These are phyloP conservation scores for Cliona cf. orientalis DNA, from an alignment of 37 sponge, comb jelly and placozoan species.

Conservation along the genomic window DNA sequence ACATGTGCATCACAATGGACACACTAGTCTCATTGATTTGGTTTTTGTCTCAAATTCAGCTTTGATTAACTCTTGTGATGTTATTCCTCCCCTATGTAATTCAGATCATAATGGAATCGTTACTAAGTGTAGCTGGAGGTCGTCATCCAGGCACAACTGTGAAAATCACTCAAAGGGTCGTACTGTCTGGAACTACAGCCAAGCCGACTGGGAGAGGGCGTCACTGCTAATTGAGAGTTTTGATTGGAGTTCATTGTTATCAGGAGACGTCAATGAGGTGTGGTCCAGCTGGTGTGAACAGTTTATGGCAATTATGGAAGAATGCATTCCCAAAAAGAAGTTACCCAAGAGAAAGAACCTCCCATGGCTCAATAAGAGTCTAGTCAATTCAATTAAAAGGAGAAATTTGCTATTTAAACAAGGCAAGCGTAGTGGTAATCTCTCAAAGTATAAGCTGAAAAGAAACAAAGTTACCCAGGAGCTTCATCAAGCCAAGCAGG, in stretches of 20 bases:
- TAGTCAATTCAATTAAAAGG: not conserved
- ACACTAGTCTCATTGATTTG: not conserved
- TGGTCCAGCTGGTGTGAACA: not conserved
- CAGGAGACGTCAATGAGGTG: not conserved
- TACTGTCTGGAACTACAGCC: not conserved
- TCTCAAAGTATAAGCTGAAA: not conserved
- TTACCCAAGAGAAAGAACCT: not conserved
- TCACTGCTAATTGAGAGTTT: not conserved
- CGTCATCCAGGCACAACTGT: not conserved
- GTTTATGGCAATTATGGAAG: not conserved
- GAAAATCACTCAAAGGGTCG: not conserved
- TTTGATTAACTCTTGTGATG: not conserved
- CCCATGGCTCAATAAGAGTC: not conserved
- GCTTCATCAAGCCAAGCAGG: not conserved
- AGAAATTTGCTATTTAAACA: not conserved
- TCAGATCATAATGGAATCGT: not conserved
- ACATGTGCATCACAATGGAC: not conserved
- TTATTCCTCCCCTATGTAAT: not conserved
- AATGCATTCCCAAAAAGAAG: not conserved
- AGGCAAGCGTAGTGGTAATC: not conserved
- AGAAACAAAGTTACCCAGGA: not conserved
- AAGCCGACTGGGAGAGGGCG: not conserved
- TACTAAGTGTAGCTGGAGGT: not conserved
- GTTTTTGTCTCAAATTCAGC: not conserved
- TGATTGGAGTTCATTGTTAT: not conserved